Conservation (phyloP, 2,113 vertebrate genomes). For the Chinchilla lanigera region DNA sequence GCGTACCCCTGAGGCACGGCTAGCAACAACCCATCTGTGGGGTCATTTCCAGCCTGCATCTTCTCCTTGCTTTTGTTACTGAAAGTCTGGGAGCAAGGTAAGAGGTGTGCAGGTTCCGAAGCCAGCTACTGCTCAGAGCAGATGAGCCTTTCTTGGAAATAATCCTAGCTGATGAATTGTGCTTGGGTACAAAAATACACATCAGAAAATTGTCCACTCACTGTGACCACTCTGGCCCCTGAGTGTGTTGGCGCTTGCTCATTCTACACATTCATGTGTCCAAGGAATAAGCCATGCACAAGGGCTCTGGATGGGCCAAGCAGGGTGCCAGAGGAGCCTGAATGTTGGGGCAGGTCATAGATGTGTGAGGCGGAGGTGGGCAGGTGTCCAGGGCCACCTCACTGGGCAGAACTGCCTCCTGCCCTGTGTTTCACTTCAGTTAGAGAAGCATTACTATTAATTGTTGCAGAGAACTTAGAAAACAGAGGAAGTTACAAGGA, state of each 20-base stretch:
- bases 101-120: constrained; percentile 66
- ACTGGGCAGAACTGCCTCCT: not conserved
- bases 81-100: constrained; percentile 78
- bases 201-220: constrained; percentile 81
- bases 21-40: not conserved
- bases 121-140: constrained; percentile 76
- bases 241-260: constrained; percentile 63
- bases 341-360: not conserved
- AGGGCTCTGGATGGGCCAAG: not conserved
- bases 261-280: constrained; percentile 3
- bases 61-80: constrained; percentile 57
- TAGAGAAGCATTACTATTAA: not conserved
- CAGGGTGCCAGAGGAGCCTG: not conserved
- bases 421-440: not conserved
- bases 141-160: constrained; percentile 81
- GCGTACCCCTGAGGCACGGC: not conserved
- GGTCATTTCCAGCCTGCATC: not conserved
- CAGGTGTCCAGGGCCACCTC: not conserved
- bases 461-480: not conserved
- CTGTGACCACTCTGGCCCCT: constrained; percentile 68
- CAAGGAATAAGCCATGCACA: not conserved
- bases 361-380: not conserved
- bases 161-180: constrained; percentile 81
- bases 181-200: constrained; percentile 78
- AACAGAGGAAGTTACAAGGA: not conserved